Conservation (phyloP, 2,113 vertebrate genomes). For the Galemys pyrenaicus region DNA sequence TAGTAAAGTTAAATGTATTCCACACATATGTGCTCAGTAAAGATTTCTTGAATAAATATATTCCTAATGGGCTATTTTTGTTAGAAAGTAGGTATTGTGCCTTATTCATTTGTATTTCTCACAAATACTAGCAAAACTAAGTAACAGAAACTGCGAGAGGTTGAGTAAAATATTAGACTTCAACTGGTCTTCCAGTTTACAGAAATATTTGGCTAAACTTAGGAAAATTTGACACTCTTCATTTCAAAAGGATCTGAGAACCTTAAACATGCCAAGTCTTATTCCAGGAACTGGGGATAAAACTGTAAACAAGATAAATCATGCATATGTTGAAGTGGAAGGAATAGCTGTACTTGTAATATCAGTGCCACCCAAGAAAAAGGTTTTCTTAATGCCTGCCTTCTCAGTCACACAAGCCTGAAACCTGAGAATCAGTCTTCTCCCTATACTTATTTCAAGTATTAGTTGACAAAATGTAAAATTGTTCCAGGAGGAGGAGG, state of each 20-base stretch:
- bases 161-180: slow-evolving; percentile 34
- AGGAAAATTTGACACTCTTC: slow-evolving; percentile 22
- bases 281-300: not conserved
- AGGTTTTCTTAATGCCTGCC: not conserved
- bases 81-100: not conserved
- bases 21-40: not conserved
- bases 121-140: slow-evolving; percentile 4
- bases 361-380: not conserved
- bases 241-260: slow-evolving; percentile 11
- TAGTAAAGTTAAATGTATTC: not conserved
- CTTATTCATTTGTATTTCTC: slow-evolving; percentile 43
- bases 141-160: slow-evolving; percentile 28
- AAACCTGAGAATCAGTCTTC: not conserved
- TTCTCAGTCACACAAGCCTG: not conserved
- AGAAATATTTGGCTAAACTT: slow-evolving; percentile 10
- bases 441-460: not conserved
- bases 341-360: not conserved
- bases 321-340: not conserved
- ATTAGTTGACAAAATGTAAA: slow-evolving; percentile 23
- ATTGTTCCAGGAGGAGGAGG: not conserved
- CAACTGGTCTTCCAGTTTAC: not conserved
- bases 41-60: slow-evolving; percentile 46
- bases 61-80: not conserved
- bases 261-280: not conserved
- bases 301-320: slow-evolving; percentile 29